Conservation (phyloP, 1,140 invertebrate species). For the Elymnias hypermnestra region DNA sequence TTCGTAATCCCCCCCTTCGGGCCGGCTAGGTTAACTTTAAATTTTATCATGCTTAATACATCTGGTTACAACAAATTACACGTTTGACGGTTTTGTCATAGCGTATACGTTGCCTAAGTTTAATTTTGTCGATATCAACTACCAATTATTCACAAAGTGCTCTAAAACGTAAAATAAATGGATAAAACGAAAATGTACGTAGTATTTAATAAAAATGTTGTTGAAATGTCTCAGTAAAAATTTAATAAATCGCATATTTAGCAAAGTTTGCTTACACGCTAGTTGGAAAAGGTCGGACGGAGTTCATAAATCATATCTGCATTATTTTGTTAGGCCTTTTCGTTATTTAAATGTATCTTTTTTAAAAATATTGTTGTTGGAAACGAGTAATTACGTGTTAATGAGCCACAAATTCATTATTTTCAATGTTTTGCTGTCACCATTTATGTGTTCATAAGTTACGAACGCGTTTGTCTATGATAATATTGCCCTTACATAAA, state of each 20-base stretch:
- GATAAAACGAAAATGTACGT: slow-evolving; percentile 45
- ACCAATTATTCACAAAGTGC: slow-evolving; percentile 63
- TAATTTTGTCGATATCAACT: slow-evolving; percentile 51
- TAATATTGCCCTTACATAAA: too few species aligned
- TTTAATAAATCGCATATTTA: slow-evolving; percentile 66
- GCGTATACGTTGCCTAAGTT: too few species aligned
- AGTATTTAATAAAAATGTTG: slow-evolving; percentile 60
- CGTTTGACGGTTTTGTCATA: too few species aligned
- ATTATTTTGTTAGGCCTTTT: too few species aligned
- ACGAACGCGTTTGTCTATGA: too few species aligned
- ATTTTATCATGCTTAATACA: too few species aligned
- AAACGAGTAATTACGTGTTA: background rate
- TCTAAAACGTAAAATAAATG: slow-evolving; percentile 41
- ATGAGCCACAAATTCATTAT: background rate
- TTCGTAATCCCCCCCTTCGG: too few species aligned
- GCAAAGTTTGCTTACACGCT: slow-evolving; percentile 32
- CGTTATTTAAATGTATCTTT: too few species aligned
- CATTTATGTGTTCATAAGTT: slow-evolving; percentile 1
- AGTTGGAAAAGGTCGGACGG: slow-evolving; percentile 9
- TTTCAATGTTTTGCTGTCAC: background rate
- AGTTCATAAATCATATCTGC: background rate
- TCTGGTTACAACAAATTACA: too few species aligned
- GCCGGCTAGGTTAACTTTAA: too few species aligned
- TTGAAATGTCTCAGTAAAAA: slow-evolving; percentile 70
- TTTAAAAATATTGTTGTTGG: background rate